A percentile compares a stretch with the other conserved stretches of the same genome.
Evolutionary conservation across 2,797 vertebrate genomes (phyloP).

Genomic region (Amblyraja radiata): DNA sequence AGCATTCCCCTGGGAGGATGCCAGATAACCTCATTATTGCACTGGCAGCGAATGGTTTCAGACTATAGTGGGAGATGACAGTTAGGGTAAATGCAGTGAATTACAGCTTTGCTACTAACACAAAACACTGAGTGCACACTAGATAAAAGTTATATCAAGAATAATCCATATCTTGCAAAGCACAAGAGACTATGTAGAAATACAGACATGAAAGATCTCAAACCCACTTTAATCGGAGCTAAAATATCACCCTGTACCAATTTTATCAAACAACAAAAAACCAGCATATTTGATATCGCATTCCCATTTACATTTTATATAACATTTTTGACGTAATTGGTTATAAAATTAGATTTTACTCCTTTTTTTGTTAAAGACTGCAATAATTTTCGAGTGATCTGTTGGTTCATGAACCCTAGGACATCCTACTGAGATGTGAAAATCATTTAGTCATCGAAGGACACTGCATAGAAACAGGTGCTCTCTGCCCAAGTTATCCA

Average conservation of each 20-base stretch:
- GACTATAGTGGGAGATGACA: neutral
- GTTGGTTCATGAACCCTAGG: neutral
- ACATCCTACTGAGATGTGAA: neutral
- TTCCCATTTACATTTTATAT: neutral
- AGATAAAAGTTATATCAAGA: neutral
- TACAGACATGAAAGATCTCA: neutral
- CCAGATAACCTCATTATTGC: slow-evolving; percentile 23
- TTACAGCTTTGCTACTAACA: neutral
- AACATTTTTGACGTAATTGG: neutral
- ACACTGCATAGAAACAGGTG: too few species aligned
- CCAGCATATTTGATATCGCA: neutral
- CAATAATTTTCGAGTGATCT: neutral
- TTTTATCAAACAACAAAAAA: neutral
- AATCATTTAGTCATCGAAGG: too few species aligned
- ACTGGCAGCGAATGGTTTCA: neutral
- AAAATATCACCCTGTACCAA: neutral
- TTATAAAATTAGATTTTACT: neutral
- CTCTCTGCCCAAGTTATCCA: too few species aligned
- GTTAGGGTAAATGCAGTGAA: neutral
- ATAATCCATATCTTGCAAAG: neutral
- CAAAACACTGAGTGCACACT: neutral
- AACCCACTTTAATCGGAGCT: neutral
- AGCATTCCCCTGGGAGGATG: slow-evolving; percentile 4
- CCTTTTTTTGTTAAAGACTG: neutral
- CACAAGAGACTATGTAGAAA: neutral